Evolutionary conservation across 23 tunicate genomes (phyloP).

Genomic region (Phallusia fumigata): DNA sequence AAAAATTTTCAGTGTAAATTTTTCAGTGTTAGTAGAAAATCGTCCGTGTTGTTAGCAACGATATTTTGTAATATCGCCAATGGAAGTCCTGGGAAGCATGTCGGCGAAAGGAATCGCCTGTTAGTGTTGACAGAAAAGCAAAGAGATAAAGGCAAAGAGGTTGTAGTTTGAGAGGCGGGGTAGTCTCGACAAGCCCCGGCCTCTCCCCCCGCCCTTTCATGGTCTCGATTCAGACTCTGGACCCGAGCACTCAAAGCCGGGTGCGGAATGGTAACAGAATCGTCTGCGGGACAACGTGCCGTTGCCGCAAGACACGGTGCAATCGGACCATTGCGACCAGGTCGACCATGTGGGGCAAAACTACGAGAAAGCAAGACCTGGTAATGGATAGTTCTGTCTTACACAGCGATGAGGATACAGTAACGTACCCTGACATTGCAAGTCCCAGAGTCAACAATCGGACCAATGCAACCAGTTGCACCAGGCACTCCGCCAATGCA

Average conservation of each 20-base stretch:
- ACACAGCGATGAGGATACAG: not conserved
- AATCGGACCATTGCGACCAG: conserved; percentile 33
- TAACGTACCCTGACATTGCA: conserved; percentile 27
- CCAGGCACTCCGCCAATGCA: conserved; percentile 47
- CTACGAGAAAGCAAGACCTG: not conserved
- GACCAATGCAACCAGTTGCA: conserved; percentile 43
- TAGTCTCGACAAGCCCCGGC: not conserved
- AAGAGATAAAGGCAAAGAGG: not conserved
- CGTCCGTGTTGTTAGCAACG: not conserved
- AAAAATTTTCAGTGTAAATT: too few relatives aligned
- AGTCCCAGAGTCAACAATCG: not conserved
- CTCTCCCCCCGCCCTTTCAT: conserved; percentile 44
- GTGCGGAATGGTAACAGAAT: conserved; percentile 20
- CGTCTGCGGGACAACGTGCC: conserved; percentile 32
- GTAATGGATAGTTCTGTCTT: not conserved
- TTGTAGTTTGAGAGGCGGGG: not conserved
- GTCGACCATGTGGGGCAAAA: conserved; percentile 25
- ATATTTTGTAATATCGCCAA: not conserved
- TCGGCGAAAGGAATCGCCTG: not conserved
- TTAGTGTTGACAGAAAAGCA: not conserved
- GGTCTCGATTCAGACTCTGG: not conserved
- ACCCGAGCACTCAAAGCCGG: not conserved
- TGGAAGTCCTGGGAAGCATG: not conserved
- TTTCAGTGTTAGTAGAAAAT: not conserved
- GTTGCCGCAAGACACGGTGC: conserved; percentile 47